These are phyloP conservation scores for Sicus ferrugineus DNA, from an alignment of 2,888 invertebrate genomes.

Conservation along the genomic window DNA sequence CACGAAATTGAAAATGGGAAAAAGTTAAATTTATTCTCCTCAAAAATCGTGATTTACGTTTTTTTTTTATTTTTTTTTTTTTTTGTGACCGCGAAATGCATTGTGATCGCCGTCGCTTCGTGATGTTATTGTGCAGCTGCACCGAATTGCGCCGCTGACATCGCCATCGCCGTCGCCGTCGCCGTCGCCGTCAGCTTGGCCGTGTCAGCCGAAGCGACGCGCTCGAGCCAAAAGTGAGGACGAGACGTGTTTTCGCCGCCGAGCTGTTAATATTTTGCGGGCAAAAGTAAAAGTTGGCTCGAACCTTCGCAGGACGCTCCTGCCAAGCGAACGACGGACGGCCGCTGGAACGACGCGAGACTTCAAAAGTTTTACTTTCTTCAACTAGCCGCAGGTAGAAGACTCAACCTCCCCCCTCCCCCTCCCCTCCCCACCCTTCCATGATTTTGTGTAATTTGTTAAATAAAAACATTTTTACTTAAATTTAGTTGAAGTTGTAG, in stretches of 20 bases:
- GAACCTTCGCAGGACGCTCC: background rate
- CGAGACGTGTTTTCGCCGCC: constrained; percentile 3
- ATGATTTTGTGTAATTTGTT: no score
- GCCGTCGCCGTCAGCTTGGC: background rate
- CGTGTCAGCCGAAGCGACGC: background rate
- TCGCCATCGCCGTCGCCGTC: no score
- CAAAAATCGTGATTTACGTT: background rate
- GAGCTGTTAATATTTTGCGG: background rate
- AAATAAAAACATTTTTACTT: no score
- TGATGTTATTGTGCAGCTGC: background rate
- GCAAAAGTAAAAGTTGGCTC: constrained; percentile 5
- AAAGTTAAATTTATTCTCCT: background rate
- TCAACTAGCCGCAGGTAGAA: no score
- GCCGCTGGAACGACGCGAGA: no score
- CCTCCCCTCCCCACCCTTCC: no score
- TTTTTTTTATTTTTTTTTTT: no score
- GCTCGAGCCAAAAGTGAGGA: background rate
- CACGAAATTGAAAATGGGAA: background rate
- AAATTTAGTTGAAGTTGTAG: no score
- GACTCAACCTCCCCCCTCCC: no score
- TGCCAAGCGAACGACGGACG: background rate
- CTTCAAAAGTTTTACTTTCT: no score
- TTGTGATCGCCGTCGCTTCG: background rate
- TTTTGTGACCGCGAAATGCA: background rate
- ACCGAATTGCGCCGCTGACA: no score